Conservation (phyloP, 2,888 invertebrate species). For the Patella pellucida region DNA sequence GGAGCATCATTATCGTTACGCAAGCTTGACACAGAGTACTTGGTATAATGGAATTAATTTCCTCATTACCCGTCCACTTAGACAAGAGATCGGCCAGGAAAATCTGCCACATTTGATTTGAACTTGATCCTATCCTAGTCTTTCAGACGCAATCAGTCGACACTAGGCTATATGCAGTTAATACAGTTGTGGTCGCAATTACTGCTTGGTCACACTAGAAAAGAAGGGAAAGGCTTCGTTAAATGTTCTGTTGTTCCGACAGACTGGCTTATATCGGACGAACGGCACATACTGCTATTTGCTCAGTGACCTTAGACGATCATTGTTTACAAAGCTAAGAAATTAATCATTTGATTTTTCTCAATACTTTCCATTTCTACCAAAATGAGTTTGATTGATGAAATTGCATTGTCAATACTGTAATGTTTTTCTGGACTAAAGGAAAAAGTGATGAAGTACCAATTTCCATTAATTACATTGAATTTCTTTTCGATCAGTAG, state of each 20-base stretch:
- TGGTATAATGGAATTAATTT: not conserved
- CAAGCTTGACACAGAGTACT: not conserved
- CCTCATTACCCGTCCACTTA: not conserved
- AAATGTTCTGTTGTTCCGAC: too few species aligned
- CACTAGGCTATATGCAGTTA: not conserved
- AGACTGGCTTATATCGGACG: too few species aligned
- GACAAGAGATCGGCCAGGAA: not conserved
- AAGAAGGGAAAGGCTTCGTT: too few species aligned
- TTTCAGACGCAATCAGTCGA: not conserved
- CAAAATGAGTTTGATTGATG: not conserved
- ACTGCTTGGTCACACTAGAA: too few species aligned
- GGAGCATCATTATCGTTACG: not conserved
- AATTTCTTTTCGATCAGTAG: too few species aligned
- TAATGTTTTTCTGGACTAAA: not conserved
- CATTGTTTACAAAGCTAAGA: not conserved
- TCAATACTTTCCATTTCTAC: not conserved
- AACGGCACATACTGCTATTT: too few species aligned
- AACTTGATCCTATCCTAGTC: not conserved
- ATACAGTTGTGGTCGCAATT: too few species aligned
- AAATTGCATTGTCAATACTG: slow-evolving; percentile 6
- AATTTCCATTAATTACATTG: too few species aligned
- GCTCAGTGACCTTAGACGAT: too few species aligned
- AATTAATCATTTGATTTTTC: slow-evolving; percentile 4
- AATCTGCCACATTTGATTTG: not conserved
- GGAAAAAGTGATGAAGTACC: too few species aligned